Evolutionary conservation across 2,113 vertebrate species (phyloP).

Genomic region (Morone chrysops): DNA sequence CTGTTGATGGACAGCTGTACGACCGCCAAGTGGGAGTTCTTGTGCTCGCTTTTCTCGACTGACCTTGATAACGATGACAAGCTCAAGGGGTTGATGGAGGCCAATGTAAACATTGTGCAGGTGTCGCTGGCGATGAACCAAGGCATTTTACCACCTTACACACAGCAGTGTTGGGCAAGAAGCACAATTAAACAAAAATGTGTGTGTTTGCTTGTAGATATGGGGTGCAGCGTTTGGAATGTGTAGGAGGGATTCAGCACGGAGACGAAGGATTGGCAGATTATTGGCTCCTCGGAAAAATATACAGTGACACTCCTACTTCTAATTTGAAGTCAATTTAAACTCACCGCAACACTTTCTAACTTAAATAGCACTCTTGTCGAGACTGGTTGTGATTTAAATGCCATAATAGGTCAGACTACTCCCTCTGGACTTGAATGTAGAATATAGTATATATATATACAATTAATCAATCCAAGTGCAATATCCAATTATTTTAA

Average conservation of each 20-base stretch:
- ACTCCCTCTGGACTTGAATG: not conserved
- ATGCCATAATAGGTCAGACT: not conserved
- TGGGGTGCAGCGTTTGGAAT: not conserved
- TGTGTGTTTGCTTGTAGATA: slow-evolving; percentile 15
- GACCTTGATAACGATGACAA: slow-evolving; percentile 49
- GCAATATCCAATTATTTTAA: no score
- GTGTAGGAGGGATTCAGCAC: not conserved
- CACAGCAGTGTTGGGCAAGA: slow-evolving; percentile 51
- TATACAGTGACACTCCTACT: not conserved
- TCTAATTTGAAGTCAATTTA: slow-evolving; percentile 14
- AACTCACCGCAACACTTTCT: slow-evolving; percentile 14
- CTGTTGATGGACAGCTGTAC: slow-evolving; percentile 42
- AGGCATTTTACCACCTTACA: slow-evolving; percentile 33
- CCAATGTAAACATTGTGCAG: slow-evolving; percentile 57
- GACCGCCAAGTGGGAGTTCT: slow-evolving; percentile 47
- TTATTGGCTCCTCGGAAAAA: not conserved
- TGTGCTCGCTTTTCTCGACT: slow-evolving; percentile 38
- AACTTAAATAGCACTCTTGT: slow-evolving; percentile 16
- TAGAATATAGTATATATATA: no score
- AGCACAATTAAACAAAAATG: slow-evolving; percentile 10
- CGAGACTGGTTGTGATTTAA: not conserved
- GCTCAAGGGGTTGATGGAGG: slow-evolving; percentile 32
- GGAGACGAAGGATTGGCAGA: not conserved
- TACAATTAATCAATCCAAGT: no score
- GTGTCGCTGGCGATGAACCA: slow-evolving; percentile 49